Evolutionary conservation across 2,888 invertebrate species (phyloP), one percentile per base, ranked within the genome.

Genomic region (Cremastinae sp.): DNA sequence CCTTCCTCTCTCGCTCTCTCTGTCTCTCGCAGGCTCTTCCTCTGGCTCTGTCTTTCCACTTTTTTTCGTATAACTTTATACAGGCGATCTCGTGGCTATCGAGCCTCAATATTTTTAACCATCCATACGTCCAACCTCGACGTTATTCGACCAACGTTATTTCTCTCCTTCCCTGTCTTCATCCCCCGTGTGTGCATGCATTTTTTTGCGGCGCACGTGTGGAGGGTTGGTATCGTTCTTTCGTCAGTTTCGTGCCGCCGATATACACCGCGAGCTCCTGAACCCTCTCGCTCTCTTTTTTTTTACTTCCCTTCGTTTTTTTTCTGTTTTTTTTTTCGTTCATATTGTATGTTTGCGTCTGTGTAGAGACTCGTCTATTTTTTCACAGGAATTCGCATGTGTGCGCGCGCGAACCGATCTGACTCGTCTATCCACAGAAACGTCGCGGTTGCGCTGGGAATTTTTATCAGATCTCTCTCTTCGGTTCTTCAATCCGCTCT

Each of bases 51-150:
- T n/a, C 49, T 53, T 53, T 59, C 65, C 37, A 56, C 51, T 55
- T 51, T 55, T 37, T 35, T 64, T 58, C 61, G 62, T 51, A 64
- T 61, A 75, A 76, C 78, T 58, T 73, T 73, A 53, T 69, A 69
- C 61, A 28, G 5, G 28, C 28, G 76, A 76, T 73, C 73, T 65
- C 74, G 77, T 73, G 79, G 80, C 78, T 78, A 80, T 80, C 80
- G 80, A 77, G 79, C 80, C 78, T 79, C 79, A 79, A 80, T 80
- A 80, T 80, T 80, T 79, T 80, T 79, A 80, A 80, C 80, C 79
- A 79, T 77, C 78, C 78, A 80, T 80, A 79, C 79, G 79, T 80
- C 72, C 74, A 74, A 75, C 80, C 73, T 74, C 75, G 76, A 78
- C 78, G 78, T 81, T 80, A 79, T 77, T 78, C 78, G 72, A 74